Evolutionary conservation across 2,888 invertebrate species (phyloP), one percentile per base, ranked within the genome.

Genomic region (Tenthredo distinguenda): DNA sequence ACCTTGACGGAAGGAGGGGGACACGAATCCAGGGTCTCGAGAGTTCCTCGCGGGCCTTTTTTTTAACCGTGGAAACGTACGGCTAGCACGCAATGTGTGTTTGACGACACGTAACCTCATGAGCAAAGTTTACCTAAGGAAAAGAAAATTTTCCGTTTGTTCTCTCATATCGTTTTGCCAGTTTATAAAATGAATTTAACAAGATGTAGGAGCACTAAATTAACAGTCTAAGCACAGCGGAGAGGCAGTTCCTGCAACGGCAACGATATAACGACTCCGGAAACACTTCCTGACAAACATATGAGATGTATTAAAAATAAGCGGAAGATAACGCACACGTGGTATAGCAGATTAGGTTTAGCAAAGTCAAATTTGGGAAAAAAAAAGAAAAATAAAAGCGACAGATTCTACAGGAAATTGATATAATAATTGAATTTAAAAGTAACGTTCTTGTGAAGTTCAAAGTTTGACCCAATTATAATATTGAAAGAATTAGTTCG

Each of bases 221-320:
- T 81, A 62, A 62, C 15, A 81, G 62, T 81, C 81, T 62, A 37
- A 81, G 9, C 81, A 81, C 50, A 40, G 9, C 9, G 71, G 62
- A 12, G 62, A 12, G 47, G 77, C 18, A 55, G 77, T 55, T 77
- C 34, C 77, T 77, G 55, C 34, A 12, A 15, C 26, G 68, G 18
- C 55, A 18, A 68, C 15, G 9, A 18, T 34, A 34, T 68, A 31
- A 37, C 71, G 18, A 31, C 79, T 79, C 79, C 79, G 79, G 79
- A 79, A 79, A 79, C 79, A 34, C 79, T 79, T 79, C 81, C 58
- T 62, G 81, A 81, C 58, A 40, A 40, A 55, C n/a, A 55, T 55
- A 55, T 21, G 15, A 26, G 12, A 76, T 21, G 43, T 55, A 34
- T 21, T 21, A 12, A 15, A 40, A 10, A 37, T 12, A 26, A 26